Evolutionary conservation across 2,797 vertebrate genomes (phyloP), one percentile per base, ranked within the genome.

Genomic region (Antennarius maculatus): DNA sequence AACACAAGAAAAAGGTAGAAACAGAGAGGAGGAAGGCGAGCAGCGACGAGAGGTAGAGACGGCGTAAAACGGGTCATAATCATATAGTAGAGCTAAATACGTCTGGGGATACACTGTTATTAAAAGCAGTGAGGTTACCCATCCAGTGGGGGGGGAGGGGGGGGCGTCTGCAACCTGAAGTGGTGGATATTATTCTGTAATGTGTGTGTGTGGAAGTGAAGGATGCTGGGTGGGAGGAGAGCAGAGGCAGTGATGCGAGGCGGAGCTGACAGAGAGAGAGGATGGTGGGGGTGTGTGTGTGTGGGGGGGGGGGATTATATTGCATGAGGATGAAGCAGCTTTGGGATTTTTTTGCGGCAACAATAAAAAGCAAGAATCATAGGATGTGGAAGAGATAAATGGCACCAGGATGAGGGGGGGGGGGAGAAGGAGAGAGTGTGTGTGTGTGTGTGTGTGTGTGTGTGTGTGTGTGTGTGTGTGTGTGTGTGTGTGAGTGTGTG

Each of bases 51-150:
- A 71, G 68, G 56, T 43, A 29, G 51, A 50, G 72, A 69, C 73
- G 37, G 77, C 72, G 76, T 75, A 39, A 43, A 45, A 67, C 49
- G 69, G 65, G 57, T 45, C 65, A 28, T 75, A 57, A 77, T 86
- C 69, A 66, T 79, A 81, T 68, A 80, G 84, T 76, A 75, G 59
- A 69, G 56, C 62, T 72, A 71, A 82, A 82, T 80, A 58, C 49
- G 58, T 81, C 77, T 59, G 55, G 69, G 81, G 55, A 69, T 61
- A 65, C 71, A 69, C 56, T 59, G 67, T 81, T 81, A 84, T 83
- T 85, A 84, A 90, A 82, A 82, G 79, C 66, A 10, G 64, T 12
- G 53, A 75, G 66, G 81, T 80, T 75, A 82, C 74, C 74, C 74
- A 75, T 70, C 61, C 37, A 63, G 68, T 66, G 61, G 70, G 71